Conservation (phyloP, 92 coral and sea anemone genomes). For the Bergia puertoricense region DNA sequence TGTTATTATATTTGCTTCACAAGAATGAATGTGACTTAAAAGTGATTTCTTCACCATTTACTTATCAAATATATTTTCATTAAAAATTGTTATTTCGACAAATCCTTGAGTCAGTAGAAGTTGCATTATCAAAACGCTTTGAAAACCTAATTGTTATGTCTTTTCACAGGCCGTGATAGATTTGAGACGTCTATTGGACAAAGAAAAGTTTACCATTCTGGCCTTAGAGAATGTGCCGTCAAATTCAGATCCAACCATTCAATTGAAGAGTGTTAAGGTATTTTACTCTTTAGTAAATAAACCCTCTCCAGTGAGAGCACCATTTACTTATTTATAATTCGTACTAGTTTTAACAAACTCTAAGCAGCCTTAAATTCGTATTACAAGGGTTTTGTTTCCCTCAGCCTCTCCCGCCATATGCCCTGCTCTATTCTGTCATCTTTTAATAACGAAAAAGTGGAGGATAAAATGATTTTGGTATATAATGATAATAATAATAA, state of each 20-base stretch:
- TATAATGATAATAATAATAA: too few relatives aligned
- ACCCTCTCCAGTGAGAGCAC: not conserved
- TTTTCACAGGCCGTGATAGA: slow-evolving; percentile 38
- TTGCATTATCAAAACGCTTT: not conserved
- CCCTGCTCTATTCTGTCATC: too few relatives aligned
- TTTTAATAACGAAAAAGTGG: too few relatives aligned
- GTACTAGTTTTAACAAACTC: too few relatives aligned
- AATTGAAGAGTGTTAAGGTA: slow-evolving; percentile 56
- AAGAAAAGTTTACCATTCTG: slow-evolving; percentile 41
- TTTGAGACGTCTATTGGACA: slow-evolving; percentile 48
- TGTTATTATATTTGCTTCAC: too few relatives aligned
- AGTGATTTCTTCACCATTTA: too few relatives aligned
- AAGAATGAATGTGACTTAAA: too few relatives aligned
- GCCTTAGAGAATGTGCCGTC: slow-evolving; percentile 46
- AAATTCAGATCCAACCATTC: slow-evolving; percentile 46
- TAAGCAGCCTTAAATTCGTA: not conserved
- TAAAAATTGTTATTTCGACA: too few relatives aligned
- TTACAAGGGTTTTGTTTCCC: not conserved
- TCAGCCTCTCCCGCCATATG: not conserved
- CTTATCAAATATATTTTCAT: too few relatives aligned
- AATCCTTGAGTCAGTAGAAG: too few relatives aligned
- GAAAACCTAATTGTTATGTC: not conserved
- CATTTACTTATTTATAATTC: too few relatives aligned
- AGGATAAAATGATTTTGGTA: too few relatives aligned
- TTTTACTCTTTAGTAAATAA: not conserved